Percentiles rank a stretch among this genome's conserved stretches.
phyloP scores from a whole-genome alignment of 2,888 invertebrate species.

The Drosophila setosimentum region DNA sequence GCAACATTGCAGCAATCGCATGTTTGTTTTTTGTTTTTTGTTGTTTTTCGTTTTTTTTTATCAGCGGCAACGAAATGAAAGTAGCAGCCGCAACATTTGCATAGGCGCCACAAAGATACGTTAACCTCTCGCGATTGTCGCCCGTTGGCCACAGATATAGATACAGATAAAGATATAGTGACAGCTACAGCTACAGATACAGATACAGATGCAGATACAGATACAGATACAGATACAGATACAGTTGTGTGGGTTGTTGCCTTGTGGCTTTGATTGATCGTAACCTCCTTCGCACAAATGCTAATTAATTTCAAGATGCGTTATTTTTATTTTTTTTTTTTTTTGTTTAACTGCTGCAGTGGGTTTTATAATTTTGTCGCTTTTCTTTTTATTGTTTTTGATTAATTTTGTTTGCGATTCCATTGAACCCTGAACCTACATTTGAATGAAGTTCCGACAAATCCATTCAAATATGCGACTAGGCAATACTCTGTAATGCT shows the following conservation, averaged over 20 bases:
- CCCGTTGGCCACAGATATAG: constrained; percentile 26
- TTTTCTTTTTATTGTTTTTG: constrained; percentile 2
- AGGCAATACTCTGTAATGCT: background rate
- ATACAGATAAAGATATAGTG: constrained; percentile 13
- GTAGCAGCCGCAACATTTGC: constrained; percentile 62
- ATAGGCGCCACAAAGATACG: constrained; percentile 66
- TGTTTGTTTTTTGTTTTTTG: constrained; percentile 26
- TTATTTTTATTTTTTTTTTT: constrained; percentile 4
- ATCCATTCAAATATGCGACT: background rate
- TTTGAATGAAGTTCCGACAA: constrained; percentile 2
- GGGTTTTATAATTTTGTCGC: background rate
- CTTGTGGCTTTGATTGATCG: constrained; percentile 36
- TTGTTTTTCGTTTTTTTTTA: constrained; percentile 32
- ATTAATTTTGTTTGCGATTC: constrained; percentile 16
- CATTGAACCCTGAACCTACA: constrained; percentile 35
- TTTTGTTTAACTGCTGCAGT: background rate
- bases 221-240: background rate
- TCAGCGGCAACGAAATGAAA: constrained; percentile 51
- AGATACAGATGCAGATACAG: background rate
- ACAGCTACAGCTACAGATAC: constrained; percentile 12
- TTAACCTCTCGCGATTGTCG: constrained; percentile 60
- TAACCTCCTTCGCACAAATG: constrained; percentile 33
- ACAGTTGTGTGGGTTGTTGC: background rate
- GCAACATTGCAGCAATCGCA: constrained; percentile 56
- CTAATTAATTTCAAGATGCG: constrained; percentile 38